Evolutionary conservation across 64 coral and sea anemone species (phyloP), one percentile per base, ranked within the genome.

Genomic region (Montipora efflorescens): DNA sequence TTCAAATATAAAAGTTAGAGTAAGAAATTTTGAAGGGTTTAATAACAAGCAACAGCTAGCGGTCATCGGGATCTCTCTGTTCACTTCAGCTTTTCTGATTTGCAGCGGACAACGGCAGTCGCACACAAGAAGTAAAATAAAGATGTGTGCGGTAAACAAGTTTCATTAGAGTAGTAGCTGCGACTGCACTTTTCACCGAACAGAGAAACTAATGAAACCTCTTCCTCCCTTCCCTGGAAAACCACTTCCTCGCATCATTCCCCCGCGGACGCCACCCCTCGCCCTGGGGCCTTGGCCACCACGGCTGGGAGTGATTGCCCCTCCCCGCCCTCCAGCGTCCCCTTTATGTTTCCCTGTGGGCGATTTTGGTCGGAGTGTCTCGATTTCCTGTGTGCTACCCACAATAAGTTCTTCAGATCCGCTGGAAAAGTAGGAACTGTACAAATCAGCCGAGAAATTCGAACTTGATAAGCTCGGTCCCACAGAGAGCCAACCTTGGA

Each of bases 281-380:
- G 68, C 77, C 46, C 89, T 51, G 12, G 75, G 7, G 22, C 89
- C 90, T 1, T 92, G 87, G 14, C 92, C 97, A 14, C 93, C 92
- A 9, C 92, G 77, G 77, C 74, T 87, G 70, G 92, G 75, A 18
- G 89, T 79, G 67, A 81, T 87, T 23, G 77, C 51, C 16, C 97
- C 94, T 21, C 98, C 98, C 9, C 98, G 92, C 59, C 98, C 98
- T 69, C 91, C 87, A 25, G 88, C 89, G 16, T 91, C 94, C 45
- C 95, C 98, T 71, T 99, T 99, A 68, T 96, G 90, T 76, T 99
- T 99, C 62, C 86, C 94, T 4, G 94, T 90, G n/a, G 98, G 98
- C 8, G 98, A 99, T 87, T 99, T 99, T 43, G 98, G 98, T 81
- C 98, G 71, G 9, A 99, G 98, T 78, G 95, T 92, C 74, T 99